Base-by-base conservation (phyloP, 2,797 vertebrate genomes). In the Chromis chromis region DNA sequence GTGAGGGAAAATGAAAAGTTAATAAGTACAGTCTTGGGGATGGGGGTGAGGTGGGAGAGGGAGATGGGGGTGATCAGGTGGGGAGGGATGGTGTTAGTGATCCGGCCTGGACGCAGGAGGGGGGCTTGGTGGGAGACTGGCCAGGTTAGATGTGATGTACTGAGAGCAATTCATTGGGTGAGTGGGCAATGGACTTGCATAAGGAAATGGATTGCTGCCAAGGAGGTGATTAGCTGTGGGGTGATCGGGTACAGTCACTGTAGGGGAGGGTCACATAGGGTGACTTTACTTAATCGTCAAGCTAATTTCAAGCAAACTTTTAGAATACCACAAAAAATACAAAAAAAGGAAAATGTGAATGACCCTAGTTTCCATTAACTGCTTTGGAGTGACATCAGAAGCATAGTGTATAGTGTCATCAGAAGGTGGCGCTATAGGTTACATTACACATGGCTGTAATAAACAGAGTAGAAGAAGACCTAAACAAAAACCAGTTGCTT, bases 1-100 rank as follows among this genome's bases (percentile, higher is more conserved):
- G 84, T 70, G 81, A 57, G 76, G 67, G 63, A 84, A 90, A 89
- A 88, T 91, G 83, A 89, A 92, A 92, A 85, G 82, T 89, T 85
- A 91, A 86, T 84, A 84, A 79, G 83, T 78, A 42, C 22, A 52
- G 70, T 76, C 57, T 22, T 12, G 22, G 49, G 68, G 70, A 57
- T 40, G 68, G 63, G 56, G 50, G 49, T 39, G 76, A 33, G 69
- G 33, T 22, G 50, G 28, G 49, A 65, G 70, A 57, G 44, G 65
- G 63, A 56, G 50, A 49, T 33, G 76, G 28, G 69, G 33, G 33
- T 12, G 10, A 36, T 36, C 42, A 42, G 49, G 53, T 42, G 69
- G 60, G 75, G 67, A 19, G 65, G 4, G 0, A 50, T 3, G 49
- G 61, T 70, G 88, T 88, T 83, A 85, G 82, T 54, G 81, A 91